Conservation (phyloP, 2,888 invertebrate species). For the Fragum whitleyi region DNA sequence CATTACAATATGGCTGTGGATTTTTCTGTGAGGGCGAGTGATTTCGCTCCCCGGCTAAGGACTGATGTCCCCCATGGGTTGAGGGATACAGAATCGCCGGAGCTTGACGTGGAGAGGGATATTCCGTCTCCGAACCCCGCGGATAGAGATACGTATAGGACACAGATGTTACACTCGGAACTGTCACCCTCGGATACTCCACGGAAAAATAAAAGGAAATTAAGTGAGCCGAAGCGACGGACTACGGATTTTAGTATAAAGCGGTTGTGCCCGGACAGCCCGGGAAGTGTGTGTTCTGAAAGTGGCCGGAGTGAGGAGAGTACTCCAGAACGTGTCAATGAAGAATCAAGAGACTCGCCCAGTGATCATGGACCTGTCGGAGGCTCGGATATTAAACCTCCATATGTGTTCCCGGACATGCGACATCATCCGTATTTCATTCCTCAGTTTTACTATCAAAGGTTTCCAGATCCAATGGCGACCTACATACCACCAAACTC, state of each 20-base stretch:
- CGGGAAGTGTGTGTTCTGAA: conserved; percentile 76
- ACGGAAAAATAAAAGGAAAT: conserved; percentile 89
- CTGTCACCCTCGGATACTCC: conserved; percentile 65
- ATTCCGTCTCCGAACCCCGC: conserved; percentile 52
- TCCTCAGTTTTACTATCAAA: conserved; percentile 69
- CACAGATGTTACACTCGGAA: conserved; percentile 45
- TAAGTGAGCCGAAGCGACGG: conserved; percentile 87
- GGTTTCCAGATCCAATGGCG: conserved; percentile 46
- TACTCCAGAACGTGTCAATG: conserved; percentile 65
- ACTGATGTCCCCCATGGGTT: background rate
- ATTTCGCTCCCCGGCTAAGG: background rate
- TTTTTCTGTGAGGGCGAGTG: conserved; percentile 18
- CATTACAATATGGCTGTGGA: conserved; percentile 13
- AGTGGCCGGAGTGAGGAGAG: conserved; percentile 74
- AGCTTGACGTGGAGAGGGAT: conserved; percentile 37
- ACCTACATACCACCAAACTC: background rate
- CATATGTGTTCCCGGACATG: conserved; percentile 66
- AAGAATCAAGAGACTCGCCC: conserved; percentile 67
- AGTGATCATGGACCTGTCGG: conserved; percentile 33
- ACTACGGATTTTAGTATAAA: conserved; percentile 81
- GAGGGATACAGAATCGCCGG: conserved; percentile 35
- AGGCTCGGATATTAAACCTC: conserved; percentile 58
- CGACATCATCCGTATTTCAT: conserved; percentile 67
- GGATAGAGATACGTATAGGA: conserved; percentile 33
- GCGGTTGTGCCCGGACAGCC: conserved; percentile 78